phyloP scores from a whole-genome alignment of 2,113 vertebrate genomes.

The Myxocyprinus asiaticus region DNA sequence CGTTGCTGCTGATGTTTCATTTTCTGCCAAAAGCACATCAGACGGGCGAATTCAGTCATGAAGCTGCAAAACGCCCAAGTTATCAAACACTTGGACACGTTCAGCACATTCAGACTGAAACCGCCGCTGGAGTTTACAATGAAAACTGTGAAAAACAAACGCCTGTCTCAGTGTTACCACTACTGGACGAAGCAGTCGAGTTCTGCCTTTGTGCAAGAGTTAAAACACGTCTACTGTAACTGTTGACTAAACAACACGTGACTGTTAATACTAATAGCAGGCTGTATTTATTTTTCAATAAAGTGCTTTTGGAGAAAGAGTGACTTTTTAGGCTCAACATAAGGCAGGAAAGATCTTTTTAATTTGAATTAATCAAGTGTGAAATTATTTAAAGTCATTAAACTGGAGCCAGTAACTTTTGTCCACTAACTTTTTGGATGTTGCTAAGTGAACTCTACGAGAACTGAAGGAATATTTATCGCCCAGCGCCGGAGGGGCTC shows the following conservation, averaged over 20 bases:
- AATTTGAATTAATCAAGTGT: slow-evolving; percentile 83
- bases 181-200: slow-evolving; percentile 73
- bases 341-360: slow-evolving; percentile 78
- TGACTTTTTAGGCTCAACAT: slow-evolving; percentile 77
- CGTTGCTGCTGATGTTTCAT: slow-evolving; percentile 43
- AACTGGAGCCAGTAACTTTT: slow-evolving; percentile 96
- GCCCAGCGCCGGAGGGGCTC: too few relatives aligned
- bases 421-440: slow-evolving; percentile 76
- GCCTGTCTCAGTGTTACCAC: slow-evolving; percentile 91
- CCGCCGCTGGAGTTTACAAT: slow-evolving; percentile 74
- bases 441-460: slow-evolving; percentile 78
- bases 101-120: neutral
- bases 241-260: slow-evolving; percentile 79
- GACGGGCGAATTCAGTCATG: slow-evolving; percentile 63
- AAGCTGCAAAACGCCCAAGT: slow-evolving; percentile 46
- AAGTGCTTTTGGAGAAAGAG: slow-evolving; percentile 82
- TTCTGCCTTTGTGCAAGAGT: slow-evolving; percentile 53
- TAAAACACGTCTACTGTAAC: slow-evolving; percentile 85
- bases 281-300: slow-evolving; percentile 98
- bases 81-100: slow-evolving; percentile 50
- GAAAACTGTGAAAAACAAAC: slow-evolving; percentile 93
- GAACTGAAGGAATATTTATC: too few relatives aligned
- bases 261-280: slow-evolving; percentile 80
- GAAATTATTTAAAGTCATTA: slow-evolving; percentile 97
- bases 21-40: slow-evolving; percentile 85